These are phyloP conservation scores for Chaetogeoica ovagalla DNA, from an alignment of 2,888 invertebrate species.

Conservation along the genomic window DNA sequence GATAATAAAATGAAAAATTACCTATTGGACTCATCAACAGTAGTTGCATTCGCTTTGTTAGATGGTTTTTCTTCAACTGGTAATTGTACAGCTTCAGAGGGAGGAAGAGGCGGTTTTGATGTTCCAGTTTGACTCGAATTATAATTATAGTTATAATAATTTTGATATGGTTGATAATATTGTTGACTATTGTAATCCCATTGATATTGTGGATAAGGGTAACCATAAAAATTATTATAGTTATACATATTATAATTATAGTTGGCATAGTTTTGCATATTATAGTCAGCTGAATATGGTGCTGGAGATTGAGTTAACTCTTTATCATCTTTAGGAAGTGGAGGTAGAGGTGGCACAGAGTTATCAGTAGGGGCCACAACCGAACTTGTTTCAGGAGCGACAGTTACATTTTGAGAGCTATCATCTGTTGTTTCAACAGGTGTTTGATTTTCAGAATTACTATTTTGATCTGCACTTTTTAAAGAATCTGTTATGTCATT, in stretches of 20 bases:
- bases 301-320: conserved; percentile 20
- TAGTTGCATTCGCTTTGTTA: conserved; percentile 4
- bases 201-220: conserved; percentile 50
- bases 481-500: conserved; percentile 2
- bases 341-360: conserved; percentile 28
- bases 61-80: conserved; percentile 49
- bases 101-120: conserved; percentile 26
- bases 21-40: conserved; percentile 43
- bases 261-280: conserved; percentile 35
- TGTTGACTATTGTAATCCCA: conserved; percentile 51
- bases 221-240: conserved; percentile 48
- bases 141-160: conserved; percentile 45
- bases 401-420: conserved; percentile 4
- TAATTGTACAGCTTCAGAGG: conserved; percentile 35
- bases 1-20: neutral
- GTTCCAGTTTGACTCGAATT: conserved; percentile 35
- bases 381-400: neutral
- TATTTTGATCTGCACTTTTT: conserved; percentile 1
- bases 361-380: conserved; percentile 10
- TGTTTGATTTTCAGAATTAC: conserved; percentile 12
- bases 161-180: conserved; percentile 50
- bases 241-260: conserved; percentile 41
- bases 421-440: neutral
- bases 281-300: conserved; percentile 30
- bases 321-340: conserved; percentile 12